These are phyloP conservation scores for Eptatretus burgeri DNA, from an alignment of 2,113 vertebrate species.

Conservation along the genomic window DNA sequence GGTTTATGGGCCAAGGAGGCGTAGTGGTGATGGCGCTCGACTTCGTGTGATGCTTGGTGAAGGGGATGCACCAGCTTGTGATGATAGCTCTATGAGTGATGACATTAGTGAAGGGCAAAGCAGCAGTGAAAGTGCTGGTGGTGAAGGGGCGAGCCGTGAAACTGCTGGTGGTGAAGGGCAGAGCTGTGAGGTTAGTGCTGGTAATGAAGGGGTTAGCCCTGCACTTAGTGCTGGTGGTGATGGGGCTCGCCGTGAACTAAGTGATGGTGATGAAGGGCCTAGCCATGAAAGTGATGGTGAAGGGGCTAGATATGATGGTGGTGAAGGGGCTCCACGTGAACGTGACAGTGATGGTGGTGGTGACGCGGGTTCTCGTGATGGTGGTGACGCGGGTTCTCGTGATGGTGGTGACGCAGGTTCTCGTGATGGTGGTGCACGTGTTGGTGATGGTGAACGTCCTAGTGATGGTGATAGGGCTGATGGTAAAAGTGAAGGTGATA, in stretches of 20 bases:
- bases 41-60: too few relatives aligned
- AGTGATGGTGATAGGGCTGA: neutral
- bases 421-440: neutral
- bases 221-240: neutral
- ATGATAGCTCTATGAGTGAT: too few relatives aligned
- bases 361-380: neutral
- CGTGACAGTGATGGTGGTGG: neutral
- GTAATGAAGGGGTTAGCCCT: too few relatives aligned
- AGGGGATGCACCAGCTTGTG: too few relatives aligned
- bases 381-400: neutral
- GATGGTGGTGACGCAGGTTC: neutral
- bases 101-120: too few relatives aligned
- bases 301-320: neutral
- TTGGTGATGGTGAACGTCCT: neutral
- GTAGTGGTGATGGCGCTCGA: too few relatives aligned
- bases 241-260: neutral
- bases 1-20: too few relatives aligned
- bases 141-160: too few relatives aligned
- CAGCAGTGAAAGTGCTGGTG: too few relatives aligned
- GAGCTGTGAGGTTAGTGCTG: too few relatives aligned
- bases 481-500: neutral
- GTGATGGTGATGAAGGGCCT: neutral
- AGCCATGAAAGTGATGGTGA: neutral
- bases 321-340: neutral
- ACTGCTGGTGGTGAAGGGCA: too few relatives aligned